phyloP scores from a whole-genome alignment of 2,888 invertebrate genomes.

The Pemphredon lugubris region DNA sequence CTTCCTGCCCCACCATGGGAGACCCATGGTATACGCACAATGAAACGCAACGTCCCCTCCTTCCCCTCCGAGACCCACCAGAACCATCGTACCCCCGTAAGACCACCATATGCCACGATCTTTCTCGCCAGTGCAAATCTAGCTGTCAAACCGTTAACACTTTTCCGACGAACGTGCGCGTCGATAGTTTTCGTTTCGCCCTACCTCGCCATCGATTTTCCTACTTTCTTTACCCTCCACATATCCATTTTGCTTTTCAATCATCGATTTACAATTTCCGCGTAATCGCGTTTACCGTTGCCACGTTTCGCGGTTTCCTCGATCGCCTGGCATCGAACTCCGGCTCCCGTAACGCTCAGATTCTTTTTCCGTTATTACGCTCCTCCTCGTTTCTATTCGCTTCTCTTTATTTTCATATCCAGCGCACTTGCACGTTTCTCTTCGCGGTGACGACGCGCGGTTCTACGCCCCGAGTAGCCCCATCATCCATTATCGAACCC shows the following conservation, averaged over 20 bases:
- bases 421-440: too few species aligned
- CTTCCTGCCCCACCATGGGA: constrained; percentile 66
- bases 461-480: neutral
- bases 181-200: neutral
- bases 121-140: constrained; percentile 73
- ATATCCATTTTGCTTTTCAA: too few species aligned
- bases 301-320: too few species aligned
- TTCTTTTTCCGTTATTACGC: too few species aligned
- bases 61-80: constrained; percentile 36
- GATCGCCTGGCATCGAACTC: too few species aligned
- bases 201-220: neutral
- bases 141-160: constrained; percentile 76
- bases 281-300: too few species aligned
- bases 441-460: too few species aligned
- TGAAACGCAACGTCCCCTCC: constrained; percentile 62
- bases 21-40: constrained; percentile 61
- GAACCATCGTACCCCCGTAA: constrained; percentile 51
- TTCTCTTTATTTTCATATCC: too few species aligned
- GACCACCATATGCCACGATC: constrained; percentile 71
- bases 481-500: constrained; percentile 1
- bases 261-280: too few species aligned
- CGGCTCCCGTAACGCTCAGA: too few species aligned
- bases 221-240: neutral
- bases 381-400: too few species aligned
- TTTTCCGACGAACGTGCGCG: constrained; percentile 52